Evolutionary conservation across 1,140 invertebrate species (phyloP).

Genomic region (Saccostrea cuccullata): DNA sequence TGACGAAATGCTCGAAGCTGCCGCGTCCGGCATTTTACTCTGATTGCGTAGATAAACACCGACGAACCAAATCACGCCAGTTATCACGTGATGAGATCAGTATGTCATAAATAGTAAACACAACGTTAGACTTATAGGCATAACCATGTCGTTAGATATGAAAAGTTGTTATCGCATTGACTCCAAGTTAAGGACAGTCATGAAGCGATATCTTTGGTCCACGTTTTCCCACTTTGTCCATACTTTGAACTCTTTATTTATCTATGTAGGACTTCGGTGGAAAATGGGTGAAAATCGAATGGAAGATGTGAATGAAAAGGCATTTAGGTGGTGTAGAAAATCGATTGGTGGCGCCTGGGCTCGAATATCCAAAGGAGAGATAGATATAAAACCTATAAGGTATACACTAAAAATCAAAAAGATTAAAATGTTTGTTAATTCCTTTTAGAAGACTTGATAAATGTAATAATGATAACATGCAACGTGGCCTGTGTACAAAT

Average conservation of each 20-base stretch:
- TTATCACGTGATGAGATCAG: background rate
- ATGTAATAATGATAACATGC: no score
- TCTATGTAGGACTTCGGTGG: conserved; percentile 24
- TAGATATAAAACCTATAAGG: conserved; percentile 58
- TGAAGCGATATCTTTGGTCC: conserved; percentile 22
- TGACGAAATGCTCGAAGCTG: no score
- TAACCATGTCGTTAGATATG: background rate
- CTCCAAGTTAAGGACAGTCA: background rate
- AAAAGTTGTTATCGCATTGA: background rate
- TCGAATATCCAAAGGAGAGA: conserved; percentile 53
- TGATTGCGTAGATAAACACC: background rate
- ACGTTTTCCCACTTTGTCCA: background rate
- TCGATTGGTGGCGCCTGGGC: conserved; percentile 64
- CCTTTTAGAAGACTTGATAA: no score
- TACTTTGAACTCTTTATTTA: conserved; percentile 4
- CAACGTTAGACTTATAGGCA: background rate
- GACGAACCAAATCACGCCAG: background rate
- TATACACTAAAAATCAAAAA: conserved; percentile 32
- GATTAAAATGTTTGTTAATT: no score
- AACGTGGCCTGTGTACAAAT: no score
- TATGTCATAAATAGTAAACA: background rate
- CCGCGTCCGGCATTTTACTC: no score
- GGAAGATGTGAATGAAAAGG: conserved; percentile 35
- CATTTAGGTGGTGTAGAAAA: conserved; percentile 62
- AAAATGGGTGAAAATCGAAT: conserved; percentile 20